phyloP scores from a whole-genome alignment of 2,113 vertebrate genomes.

The Coracopsis vasa region DNA sequence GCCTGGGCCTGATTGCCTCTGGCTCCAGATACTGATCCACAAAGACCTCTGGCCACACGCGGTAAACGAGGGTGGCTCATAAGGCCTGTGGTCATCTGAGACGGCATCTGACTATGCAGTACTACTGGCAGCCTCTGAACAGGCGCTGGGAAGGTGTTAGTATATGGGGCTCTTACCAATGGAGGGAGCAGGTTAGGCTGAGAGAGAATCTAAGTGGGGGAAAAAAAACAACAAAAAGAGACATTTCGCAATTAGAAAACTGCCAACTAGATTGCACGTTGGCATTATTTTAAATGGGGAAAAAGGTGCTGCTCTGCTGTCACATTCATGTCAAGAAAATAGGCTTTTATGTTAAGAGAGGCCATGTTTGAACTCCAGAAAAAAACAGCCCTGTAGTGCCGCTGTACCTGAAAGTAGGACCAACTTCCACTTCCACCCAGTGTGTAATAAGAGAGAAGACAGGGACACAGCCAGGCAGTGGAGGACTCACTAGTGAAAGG shows the following conservation, averaged over 20 bases:
- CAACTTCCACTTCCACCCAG: not conserved
- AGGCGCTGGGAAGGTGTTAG: conserved; percentile 90
- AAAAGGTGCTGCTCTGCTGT: conserved; percentile 22
- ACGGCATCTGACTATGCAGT: conserved; percentile 82
- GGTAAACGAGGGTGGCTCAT: conserved; percentile 91
- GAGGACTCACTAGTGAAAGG: not conserved
- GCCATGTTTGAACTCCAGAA: not conserved
- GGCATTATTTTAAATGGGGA: conserved; percentile 56
- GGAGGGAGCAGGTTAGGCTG: conserved; percentile 96
- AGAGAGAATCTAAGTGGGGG: conserved; percentile 87
- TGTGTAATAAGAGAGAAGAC: not conserved
- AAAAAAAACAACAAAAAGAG: conserved; percentile 79
- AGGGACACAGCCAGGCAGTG: not conserved
- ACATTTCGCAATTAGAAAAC: conserved; percentile 71
- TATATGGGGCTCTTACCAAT: conserved; percentile 90
- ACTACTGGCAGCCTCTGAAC: conserved; percentile 91
- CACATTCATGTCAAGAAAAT: not conserved
- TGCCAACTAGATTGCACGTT: conserved; percentile 54
- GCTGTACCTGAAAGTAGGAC: not conserved
- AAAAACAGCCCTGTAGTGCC: not conserved
- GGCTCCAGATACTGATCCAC: conserved; percentile 83
- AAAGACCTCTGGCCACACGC: conserved; percentile 83
- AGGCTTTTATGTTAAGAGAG: not conserved
- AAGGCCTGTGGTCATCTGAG: conserved; percentile 89
- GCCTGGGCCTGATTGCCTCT: conserved; percentile 87